Base-by-base conservation (phyloP, 2,888 invertebrate genomes). In the Callyntrura sp. region DNA sequence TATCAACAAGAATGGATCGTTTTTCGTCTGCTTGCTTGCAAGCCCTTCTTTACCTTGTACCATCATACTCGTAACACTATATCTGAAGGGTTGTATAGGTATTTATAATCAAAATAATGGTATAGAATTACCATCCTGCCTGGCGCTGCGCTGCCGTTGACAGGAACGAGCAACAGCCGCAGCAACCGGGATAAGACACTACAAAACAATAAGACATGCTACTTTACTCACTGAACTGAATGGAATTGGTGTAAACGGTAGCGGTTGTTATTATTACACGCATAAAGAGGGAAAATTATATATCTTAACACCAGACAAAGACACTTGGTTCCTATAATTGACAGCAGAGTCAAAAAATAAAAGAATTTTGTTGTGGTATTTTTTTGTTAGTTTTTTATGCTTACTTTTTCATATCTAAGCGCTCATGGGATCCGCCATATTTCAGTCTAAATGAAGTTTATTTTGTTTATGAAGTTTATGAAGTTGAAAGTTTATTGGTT, bases 41-140 rank as follows among this genome's bases (percentile, higher is more conserved):
- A 76, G 76, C 35, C 35, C 35, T 35, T 6, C 35, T 35, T 35
- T 35, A 35, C 35, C 2, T 76, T 25, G 23, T 28, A 55, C 28
- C 28, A 28, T 57, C 28, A 17, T 28, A 28, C 20, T 48, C 57
- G 79, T 79, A 79, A 79, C 79, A 17, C 28, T 55, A 79, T 79
- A 79, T 79, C 57, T 79, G 55, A 57, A 28, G 55, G 20, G 55
- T 4, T 35, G 55, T 79, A n/a, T n/a, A n/a, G n/a, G n/a, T n/a
- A n/a, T n/a, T n/a, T n/a, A n/a, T n/a, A n/a, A n/a, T n/a, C n/a
- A n/a, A n/a, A 79, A 79, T 79, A 79, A 79, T 79, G 55, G 55
- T 79, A 79, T 79, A 55, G 79, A 79, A 79, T 79, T 79, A 79
- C 79, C 79, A 57, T 79, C 55, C 79, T 79, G 79, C n/a, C n/a